Evolutionary conservation across 2,888 invertebrate species (phyloP).

Genomic region (Teinopalpus imperialis): DNA sequence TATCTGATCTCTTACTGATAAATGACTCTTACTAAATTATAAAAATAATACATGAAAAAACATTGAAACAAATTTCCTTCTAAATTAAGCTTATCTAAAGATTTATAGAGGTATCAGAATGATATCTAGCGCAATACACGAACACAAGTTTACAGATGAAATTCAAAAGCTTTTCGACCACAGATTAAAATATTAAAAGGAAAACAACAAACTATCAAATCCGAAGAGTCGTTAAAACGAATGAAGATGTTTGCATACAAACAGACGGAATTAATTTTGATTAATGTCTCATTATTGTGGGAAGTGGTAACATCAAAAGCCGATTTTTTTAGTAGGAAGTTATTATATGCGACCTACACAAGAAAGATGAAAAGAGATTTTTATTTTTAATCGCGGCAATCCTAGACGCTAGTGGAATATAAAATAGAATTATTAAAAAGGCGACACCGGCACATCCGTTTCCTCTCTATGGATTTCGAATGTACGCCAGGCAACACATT

Average conservation of each 20-base stretch:
- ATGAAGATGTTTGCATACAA: constrained; percentile 25
- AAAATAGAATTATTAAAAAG: constrained; percentile 73
- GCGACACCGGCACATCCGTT: constrained; percentile 72
- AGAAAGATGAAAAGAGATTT: constrained; percentile 64
- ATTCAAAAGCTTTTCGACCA: too few species aligned
- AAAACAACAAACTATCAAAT: neutral
- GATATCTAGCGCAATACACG: too few species aligned
- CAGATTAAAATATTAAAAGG: constrained; percentile 1
- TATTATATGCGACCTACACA: constrained; percentile 48
- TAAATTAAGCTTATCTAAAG: too few species aligned
- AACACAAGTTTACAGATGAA: too few species aligned
- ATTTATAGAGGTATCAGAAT: too few species aligned
- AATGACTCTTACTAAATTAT: too few species aligned
- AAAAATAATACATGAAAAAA: too few species aligned
- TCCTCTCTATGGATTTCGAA: constrained; percentile 60
- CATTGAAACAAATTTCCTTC: too few species aligned
- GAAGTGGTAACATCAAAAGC: constrained; percentile 56
- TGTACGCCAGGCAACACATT: constrained; percentile 34
- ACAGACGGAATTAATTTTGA: constrained; percentile 30
- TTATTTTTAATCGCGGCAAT: constrained; percentile 68
- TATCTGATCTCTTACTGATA: too few species aligned
- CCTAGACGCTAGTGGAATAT: constrained; percentile 57
- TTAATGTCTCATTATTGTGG: constrained; percentile 34
- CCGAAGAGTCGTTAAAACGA: constrained; percentile 9
- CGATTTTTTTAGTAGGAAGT: constrained; percentile 50